Base-by-base conservation (phyloP, 2,888 invertebrate genomes). In the Macrophya annulata region DNA sequence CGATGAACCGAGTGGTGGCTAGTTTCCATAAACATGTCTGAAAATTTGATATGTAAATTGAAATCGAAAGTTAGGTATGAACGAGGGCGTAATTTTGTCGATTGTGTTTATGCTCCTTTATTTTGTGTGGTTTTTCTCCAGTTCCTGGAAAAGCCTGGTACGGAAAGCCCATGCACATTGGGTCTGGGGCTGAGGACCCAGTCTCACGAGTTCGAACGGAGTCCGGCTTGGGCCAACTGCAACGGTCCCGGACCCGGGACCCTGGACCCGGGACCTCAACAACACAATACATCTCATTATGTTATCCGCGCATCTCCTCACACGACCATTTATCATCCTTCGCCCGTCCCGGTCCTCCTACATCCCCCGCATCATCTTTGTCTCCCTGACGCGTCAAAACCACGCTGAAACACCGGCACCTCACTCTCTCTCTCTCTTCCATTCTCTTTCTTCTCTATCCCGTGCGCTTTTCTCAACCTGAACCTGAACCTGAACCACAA, bases 221-320 rank as follows among this genome's bases (percentile, higher is more conserved):
- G 79, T 81, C 62, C 74, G 82, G 82, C 55, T 45, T 55, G 68
- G 83, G 83, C 84, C 84, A 76, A 51, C 84, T 59, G 84, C 68
- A 59, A n/a, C 21, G 62, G 85, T 45, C 72, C 37, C 31, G 59
- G 79, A 79, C 88, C 87, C 87, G 10, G 43, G 72, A 71, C 68
- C 71, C 45, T 40, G 74, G 68, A 45, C 85, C 77, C 85, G n/a
- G 85, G 85, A 85, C 82, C 85, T 71, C 85, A 86, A 87, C 86
- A 88, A 89, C 90, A 92, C 92, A 92, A 92, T 92, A 90, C 91
- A 89, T 89, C 91, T 92, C 92, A 92, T 92, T 92, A 92, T 92
- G 91, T 91, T 92, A 92, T 92, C 92, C 92, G 90, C 89, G 91
- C 90, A 92, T 92, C 91, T 92, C 88, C 88, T 89, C 84, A 45